A percentile compares a stretch with the other conserved stretches of the same genome.
phyloP scores from a whole-genome alignment of 2,113 vertebrate genomes.

The Acrocephalus arundinaceus region DNA sequence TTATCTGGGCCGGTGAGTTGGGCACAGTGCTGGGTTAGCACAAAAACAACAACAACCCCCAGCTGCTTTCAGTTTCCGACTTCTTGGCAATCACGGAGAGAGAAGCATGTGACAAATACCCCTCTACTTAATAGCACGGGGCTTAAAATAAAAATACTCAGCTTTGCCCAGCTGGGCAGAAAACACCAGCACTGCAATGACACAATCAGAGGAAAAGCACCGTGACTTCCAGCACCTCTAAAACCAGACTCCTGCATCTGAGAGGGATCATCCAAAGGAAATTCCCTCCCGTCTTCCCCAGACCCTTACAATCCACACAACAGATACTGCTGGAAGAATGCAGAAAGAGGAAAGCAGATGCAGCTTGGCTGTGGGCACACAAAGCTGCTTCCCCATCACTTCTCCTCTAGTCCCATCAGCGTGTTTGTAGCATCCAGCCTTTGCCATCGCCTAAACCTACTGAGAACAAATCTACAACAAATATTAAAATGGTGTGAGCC shows the following conservation, averaged over 20 bases:
- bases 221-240: fast-evolving
- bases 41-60: background rate
- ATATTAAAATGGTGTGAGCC: background rate
- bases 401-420: background rate
- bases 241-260: background rate
- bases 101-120: background rate
- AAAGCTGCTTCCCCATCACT: background rate
- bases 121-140: background rate
- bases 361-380: background rate
- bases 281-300: background rate
- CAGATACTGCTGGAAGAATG: background rate
- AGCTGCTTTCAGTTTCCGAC: background rate
- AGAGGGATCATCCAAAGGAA: background rate
- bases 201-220: background rate
- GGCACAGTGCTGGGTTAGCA: background rate
- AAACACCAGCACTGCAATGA: background rate
- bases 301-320: background rate
- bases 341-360: background rate
- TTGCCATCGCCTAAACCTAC: background rate
- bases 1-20: background rate
- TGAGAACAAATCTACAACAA: background rate
- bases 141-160: background rate
- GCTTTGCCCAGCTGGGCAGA: background rate
- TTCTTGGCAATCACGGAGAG: background rate
- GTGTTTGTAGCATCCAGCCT: background rate